Conservation (phyloP, 1,140 invertebrate species). For the Orussus abietinus region DNA sequence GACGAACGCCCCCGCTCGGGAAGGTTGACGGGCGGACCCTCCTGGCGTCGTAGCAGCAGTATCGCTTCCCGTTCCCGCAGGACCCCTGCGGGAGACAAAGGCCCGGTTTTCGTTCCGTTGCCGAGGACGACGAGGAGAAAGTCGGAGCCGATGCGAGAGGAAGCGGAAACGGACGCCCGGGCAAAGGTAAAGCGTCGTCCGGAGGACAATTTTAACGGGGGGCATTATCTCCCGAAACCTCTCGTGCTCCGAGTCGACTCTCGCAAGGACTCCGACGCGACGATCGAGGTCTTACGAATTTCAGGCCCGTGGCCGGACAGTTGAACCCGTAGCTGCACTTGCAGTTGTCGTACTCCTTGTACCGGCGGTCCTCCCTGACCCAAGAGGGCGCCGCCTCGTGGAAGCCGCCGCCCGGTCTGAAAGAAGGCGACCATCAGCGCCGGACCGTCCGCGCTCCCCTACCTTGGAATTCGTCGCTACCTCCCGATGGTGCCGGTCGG, state of each 20-base stretch:
- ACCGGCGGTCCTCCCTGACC: conserved; percentile 40
- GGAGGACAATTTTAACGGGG: too few species aligned
- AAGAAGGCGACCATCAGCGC: neutral
- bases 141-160: neutral
- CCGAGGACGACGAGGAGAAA: too few species aligned
- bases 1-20: too few species aligned
- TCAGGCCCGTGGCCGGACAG: conserved; percentile 54
- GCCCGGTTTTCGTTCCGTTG: too few species aligned
- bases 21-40: conserved; percentile 30
- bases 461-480: conserved; percentile 18
- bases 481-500: conserved; percentile 28
- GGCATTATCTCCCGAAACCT: too few species aligned
- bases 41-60: conserved; percentile 53
- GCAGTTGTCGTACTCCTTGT: conserved; percentile 52
- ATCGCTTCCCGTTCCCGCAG: conserved; percentile 54
- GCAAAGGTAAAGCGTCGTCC: too few species aligned
- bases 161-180: too few species aligned
- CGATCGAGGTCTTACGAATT: conserved; percentile 52
- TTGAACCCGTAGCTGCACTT: conserved; percentile 58
- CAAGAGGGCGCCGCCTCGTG: conserved; percentile 44
- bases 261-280: neutral
- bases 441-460: neutral
- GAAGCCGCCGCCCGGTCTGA: neutral
- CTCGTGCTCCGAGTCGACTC: neutral
- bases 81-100: conserved; percentile 49